Percentiles rank a stretch among this genome's conserved stretches.
These are phyloP conservation scores for Clangula hyemalis DNA, from an alignment of 2,797 vertebrate genomes.

Conservation along the genomic window DNA sequence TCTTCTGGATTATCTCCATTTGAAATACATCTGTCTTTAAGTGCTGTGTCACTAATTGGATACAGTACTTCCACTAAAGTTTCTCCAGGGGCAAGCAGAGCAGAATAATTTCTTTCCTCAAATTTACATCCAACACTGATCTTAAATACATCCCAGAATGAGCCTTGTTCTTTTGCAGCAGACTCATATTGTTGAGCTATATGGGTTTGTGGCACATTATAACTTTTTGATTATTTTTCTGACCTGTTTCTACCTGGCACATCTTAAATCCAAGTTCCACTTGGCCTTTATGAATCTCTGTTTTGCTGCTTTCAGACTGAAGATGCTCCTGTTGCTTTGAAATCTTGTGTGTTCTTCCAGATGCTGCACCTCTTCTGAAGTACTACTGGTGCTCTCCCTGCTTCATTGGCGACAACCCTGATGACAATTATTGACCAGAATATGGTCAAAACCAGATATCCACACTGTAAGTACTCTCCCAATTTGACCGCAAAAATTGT, in stretches of 20 bases:
- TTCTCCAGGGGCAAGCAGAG: constrained; percentile 49
- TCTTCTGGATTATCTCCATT: not conserved
- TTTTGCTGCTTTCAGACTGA: not conserved
- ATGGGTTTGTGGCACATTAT: fast-evolving
- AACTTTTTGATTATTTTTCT: not conserved
- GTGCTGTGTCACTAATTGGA: not conserved
- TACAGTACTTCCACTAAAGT: not conserved
- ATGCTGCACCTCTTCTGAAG: not conserved
- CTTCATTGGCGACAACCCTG: not conserved
- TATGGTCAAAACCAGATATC: not conserved
- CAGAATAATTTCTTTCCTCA: constrained; percentile 60
- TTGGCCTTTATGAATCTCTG: not conserved
- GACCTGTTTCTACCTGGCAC: not conserved
- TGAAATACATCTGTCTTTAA: not conserved
- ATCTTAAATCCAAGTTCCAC: not conserved
- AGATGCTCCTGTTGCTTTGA: not conserved
- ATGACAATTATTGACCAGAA: not conserved
- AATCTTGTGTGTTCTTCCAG: not conserved
- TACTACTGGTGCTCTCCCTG: not conserved
- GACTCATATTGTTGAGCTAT: not conserved
- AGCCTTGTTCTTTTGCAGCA: not conserved
- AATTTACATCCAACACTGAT: not conserved
- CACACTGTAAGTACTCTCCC: not conserved
- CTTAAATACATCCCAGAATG: not conserved
- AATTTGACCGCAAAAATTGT: not conserved